phyloP scores from a whole-genome alignment of 2,888 invertebrate genomes.

The Aphodius sticticus region DNA sequence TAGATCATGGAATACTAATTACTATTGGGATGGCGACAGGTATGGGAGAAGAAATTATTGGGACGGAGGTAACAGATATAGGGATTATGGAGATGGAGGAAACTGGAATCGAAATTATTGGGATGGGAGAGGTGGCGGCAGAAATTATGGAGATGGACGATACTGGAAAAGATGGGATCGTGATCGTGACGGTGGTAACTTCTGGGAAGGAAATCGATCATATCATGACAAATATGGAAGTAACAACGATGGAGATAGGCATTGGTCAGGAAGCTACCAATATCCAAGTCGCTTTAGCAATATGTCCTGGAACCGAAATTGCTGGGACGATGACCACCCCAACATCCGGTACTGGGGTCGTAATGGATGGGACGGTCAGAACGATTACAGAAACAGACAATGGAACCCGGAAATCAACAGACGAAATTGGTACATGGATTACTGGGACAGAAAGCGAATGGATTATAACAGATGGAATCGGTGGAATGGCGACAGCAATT shows the following conservation, averaged over 20 bases:
- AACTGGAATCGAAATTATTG: neutral
- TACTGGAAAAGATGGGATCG: too few species aligned
- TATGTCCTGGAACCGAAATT: neutral
- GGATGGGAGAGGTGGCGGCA: too few species aligned
- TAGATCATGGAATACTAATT: too few species aligned
- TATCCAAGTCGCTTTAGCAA: neutral
- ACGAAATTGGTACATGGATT: neutral
- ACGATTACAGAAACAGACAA: neutral
- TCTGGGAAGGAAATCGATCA: too few species aligned
- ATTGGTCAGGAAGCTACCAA: too few species aligned
- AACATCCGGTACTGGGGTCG: neutral
- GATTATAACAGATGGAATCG: slow-evolving; percentile 5
- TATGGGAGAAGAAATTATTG: too few species aligned
- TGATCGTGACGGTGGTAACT: too few species aligned
- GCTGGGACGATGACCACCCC: neutral
- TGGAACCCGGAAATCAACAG: neutral
- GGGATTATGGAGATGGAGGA: neutral
- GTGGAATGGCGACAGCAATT: neutral
- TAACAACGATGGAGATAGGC: too few species aligned
- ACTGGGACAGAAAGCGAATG: neutral
- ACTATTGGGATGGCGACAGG: too few species aligned
- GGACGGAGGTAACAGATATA: too few species aligned
- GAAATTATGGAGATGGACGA: too few species aligned
- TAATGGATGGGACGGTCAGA: neutral
- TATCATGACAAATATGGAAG: too few species aligned